These are phyloP conservation scores for Lepus townsendii DNA, from an alignment of 2,797 vertebrate genomes.

Conservation along the genomic window DNA sequence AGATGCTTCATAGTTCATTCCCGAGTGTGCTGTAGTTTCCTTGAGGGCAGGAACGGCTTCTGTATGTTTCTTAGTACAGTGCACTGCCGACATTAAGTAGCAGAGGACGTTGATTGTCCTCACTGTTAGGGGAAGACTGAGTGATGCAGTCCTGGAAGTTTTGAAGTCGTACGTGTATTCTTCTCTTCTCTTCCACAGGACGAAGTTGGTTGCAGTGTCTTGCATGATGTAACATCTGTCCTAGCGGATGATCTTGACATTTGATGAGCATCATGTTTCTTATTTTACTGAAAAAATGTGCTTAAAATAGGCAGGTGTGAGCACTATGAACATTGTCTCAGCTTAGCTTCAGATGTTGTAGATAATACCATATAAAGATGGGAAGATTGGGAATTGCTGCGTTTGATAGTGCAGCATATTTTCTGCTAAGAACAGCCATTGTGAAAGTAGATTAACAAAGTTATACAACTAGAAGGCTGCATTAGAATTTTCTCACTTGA, in stretches of 20 bases:
- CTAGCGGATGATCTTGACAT: slow-evolving; percentile 30
- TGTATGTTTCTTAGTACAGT: slow-evolving; percentile 16
- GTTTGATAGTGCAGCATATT: background rate
- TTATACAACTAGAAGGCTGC: background rate
- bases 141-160: background rate
- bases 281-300: background rate
- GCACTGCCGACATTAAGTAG: slow-evolving; percentile 33
- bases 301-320: background rate
- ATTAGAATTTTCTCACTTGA: background rate
- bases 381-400: background rate
- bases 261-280: background rate
- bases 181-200: background rate
- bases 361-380: slow-evolving; percentile 23
- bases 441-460: background rate
- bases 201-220: slow-evolving; percentile 20
- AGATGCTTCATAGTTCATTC: slow-evolving; percentile 14
- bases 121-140: slow-evolving; percentile 10
- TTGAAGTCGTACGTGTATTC: background rate
- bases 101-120: slow-evolving; percentile 19
- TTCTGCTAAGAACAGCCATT: background rate
- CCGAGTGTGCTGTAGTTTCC: background rate
- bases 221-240: slow-evolving; percentile 5
- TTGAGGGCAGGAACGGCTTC: slow-evolving; percentile 9
- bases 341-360: background rate
- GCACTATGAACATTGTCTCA: background rate